Conservation (phyloP, 1,140 invertebrate species). For the Heliconius melpomene region DNA sequence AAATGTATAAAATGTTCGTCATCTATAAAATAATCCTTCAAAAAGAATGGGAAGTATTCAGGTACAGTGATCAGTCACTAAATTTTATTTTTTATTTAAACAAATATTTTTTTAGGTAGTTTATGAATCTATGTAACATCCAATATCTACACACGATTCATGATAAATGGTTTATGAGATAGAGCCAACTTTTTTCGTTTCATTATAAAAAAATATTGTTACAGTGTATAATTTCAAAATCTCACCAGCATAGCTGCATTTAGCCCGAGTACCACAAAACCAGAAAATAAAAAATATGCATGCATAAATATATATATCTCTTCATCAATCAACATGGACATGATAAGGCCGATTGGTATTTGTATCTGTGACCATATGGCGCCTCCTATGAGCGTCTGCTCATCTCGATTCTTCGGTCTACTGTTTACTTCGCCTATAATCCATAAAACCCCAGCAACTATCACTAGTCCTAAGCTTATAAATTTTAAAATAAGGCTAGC, state of each 20-base stretch:
- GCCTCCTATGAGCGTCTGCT: slow-evolving; percentile 61
- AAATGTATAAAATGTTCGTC: too few species aligned
- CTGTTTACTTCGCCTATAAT: slow-evolving; percentile 45
- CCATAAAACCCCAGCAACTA: slow-evolving; percentile 56
- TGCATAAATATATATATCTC: slow-evolving; percentile 51
- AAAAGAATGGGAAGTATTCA: too few species aligned
- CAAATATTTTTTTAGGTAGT: too few species aligned
- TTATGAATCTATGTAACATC: too few species aligned
- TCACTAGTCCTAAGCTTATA: slow-evolving; percentile 49
- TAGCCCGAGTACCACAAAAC: slow-evolving; percentile 41
- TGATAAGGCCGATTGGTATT: slow-evolving; percentile 60
- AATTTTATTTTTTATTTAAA: too few species aligned
- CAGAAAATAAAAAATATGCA: slow-evolving; percentile 54
- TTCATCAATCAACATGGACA: slow-evolving; percentile 56
- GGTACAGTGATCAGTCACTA: too few species aligned
- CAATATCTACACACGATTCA: too few species aligned
- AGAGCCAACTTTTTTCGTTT: not conserved
- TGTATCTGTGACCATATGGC: slow-evolving; percentile 66
- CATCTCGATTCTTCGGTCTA: slow-evolving; percentile 55
- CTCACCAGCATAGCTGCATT: slow-evolving; percentile 58
- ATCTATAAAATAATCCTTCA: too few species aligned
- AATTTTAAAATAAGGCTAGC: slow-evolving; percentile 52
- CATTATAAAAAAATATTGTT: not conserved
- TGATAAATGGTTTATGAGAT: too few species aligned
- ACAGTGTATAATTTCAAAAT: slow-evolving; percentile 19